A percentile compares a stretch with the other conserved stretches of the same genome.
Evolutionary conservation across 2,888 invertebrate genomes (phyloP).

Genomic region (Platycheirus rosarum): DNA sequence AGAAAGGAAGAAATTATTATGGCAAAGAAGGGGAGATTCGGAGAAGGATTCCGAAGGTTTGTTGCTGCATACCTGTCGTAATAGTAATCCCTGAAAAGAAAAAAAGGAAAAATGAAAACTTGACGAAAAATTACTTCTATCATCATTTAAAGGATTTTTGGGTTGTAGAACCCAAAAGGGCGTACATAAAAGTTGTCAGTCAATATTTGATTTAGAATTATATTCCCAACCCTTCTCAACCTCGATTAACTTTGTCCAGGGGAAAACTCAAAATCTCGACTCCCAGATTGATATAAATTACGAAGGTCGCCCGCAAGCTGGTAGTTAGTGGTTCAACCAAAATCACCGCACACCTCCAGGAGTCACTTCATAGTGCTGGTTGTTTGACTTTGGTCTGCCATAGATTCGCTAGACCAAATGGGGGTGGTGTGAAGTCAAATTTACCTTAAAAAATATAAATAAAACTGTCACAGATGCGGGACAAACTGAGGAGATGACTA

Average conservation of each 20-base stretch:
- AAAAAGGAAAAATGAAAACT: slow-evolving; percentile 73
- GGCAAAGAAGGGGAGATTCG: background rate
- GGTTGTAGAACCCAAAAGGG: slow-evolving; percentile 22
- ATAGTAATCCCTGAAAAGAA: slow-evolving; percentile 84
- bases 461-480: slow-evolving; percentile 53
- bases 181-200: slow-evolving; percentile 58
- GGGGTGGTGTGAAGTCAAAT: slow-evolving; percentile 50
- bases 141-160: slow-evolving; percentile 23
- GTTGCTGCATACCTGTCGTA: slow-evolving; percentile 83
- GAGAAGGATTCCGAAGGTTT: background rate
- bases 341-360: slow-evolving; percentile 54
- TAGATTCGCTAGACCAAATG: background rate
- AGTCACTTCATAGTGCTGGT: slow-evolving; percentile 41
- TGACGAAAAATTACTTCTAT: slow-evolving; percentile 1
- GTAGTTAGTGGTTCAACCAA: slow-evolving; percentile 70
- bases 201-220: slow-evolving; percentile 73
- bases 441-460: slow-evolving; percentile 66
- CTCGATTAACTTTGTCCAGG: slow-evolving; percentile 52
- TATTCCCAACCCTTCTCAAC: slow-evolving; percentile 45
- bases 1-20: slow-evolving; percentile 11
- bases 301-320: slow-evolving; percentile 68
- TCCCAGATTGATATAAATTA: slow-evolving; percentile 73
- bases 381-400: slow-evolving; percentile 31
- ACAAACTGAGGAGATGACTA: slow-evolving; percentile 34
- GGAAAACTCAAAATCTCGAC: slow-evolving; percentile 16